These are phyloP conservation scores for Cygnus olor DNA, from an alignment of 2,797 vertebrate genomes.

Conservation along the genomic window DNA sequence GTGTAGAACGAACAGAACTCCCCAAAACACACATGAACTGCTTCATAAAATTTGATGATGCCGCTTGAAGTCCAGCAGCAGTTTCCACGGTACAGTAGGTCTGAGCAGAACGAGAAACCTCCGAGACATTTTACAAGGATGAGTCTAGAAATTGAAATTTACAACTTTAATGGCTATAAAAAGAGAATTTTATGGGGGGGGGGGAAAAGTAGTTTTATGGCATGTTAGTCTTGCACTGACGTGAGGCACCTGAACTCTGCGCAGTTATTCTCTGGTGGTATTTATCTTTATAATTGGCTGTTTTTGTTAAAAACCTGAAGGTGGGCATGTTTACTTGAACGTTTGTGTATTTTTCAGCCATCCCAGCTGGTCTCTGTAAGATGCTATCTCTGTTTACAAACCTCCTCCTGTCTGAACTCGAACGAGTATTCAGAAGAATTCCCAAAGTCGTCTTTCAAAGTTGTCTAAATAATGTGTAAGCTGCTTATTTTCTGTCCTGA, in stretches of 20 bases:
- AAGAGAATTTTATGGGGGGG: background rate
- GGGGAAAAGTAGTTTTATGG: background rate
- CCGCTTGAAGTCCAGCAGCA: background rate
- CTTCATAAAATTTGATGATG: background rate
- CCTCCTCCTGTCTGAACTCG: background rate
- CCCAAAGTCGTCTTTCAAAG: background rate
- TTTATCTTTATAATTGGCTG: background rate
- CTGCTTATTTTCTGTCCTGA: background rate
- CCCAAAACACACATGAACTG: background rate
- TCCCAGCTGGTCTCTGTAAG: background rate
- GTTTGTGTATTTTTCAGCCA: background rate
- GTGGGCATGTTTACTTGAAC: background rate
- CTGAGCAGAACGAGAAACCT: background rate
- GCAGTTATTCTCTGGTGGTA: background rate
- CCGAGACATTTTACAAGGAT: background rate
- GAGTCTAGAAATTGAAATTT: background rate
- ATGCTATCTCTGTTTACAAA: background rate
- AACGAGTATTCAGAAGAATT: background rate
- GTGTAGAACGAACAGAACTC: background rate
- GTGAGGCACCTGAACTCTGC: background rate
- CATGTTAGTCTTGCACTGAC: background rate
- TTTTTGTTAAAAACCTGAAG: background rate
- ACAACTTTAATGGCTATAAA: background rate
- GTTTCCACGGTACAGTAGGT: background rate
- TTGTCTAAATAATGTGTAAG: background rate